Percentiles rank a stretch among this genome's conserved stretches.
Conservation (phyloP, 2,113 vertebrate genomes). For the Petrocephalus zakoni region DNA sequence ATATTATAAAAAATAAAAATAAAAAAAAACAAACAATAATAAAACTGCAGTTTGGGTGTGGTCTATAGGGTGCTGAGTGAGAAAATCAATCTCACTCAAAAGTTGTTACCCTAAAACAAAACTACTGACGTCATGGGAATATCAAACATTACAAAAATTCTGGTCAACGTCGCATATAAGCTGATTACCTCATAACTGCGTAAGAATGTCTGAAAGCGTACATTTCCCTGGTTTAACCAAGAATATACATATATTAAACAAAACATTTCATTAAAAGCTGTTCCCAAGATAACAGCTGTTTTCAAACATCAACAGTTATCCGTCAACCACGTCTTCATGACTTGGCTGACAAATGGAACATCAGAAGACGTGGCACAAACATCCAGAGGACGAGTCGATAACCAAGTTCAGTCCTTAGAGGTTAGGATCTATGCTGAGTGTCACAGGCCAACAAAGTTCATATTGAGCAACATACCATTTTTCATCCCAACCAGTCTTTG, state of each 20-base stretch:
- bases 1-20: too few species aligned
- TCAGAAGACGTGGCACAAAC: neutral
- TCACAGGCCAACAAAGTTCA: neutral
- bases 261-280: neutral
- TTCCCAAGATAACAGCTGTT: neutral
- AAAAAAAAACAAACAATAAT: neutral
- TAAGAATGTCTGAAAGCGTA: neutral
- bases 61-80: neutral
- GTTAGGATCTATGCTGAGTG: neutral
- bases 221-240: neutral
- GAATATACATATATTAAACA: neutral
- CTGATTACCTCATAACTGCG: neutral
- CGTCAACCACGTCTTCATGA: neutral
- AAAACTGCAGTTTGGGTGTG: neutral
- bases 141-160: neutral
- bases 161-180: neutral
- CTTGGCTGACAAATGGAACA: neutral
- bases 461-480: neutral
- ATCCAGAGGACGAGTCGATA: neutral
- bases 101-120: neutral
- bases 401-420: neutral
- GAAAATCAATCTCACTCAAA: neutral
- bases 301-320: neutral
- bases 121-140: neutral
- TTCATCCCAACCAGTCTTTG: neutral